phyloP scores from a whole-genome alignment of 30 jellyfish, hydroid and myxozoan species.

The Catostylus mosaicus region DNA sequence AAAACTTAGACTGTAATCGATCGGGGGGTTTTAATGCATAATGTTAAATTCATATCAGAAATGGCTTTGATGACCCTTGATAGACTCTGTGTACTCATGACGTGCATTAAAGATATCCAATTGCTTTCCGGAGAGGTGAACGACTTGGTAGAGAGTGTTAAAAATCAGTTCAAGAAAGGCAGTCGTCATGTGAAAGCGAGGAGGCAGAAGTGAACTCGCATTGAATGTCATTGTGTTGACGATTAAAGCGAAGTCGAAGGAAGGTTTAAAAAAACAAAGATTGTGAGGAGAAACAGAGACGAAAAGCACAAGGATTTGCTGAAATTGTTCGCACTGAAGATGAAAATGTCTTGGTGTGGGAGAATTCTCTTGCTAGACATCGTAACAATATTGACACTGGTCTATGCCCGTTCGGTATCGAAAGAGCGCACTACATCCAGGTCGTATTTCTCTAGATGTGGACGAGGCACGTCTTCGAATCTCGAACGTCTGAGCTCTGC shows the following conservation, averaged over 20 bases:
- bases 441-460: conserved; percentile 63
- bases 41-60: background rate
- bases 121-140: conserved; percentile 75
- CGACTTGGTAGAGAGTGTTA: conserved; percentile 44
- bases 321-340: background rate
- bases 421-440: conserved; percentile 57
- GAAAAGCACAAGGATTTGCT: background rate
- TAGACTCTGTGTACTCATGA: conserved; percentile 67
- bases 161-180: background rate
- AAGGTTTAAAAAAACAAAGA: background rate
- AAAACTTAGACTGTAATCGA: too few relatives aligned
- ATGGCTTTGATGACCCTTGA: conserved; percentile 49
- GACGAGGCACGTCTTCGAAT: conserved; percentile 67
- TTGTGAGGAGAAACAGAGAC: background rate
- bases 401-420: conserved; percentile 30
- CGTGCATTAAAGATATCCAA: conserved; percentile 64
- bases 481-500: conserved; percentile 70
- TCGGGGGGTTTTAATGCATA: background rate
- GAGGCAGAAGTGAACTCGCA: background rate
- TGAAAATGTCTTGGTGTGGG: background rate
- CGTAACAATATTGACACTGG: conserved; percentile 3
- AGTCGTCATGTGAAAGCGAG: conserved; percentile 14
- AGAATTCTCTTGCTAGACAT: background rate
- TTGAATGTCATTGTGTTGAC: background rate
- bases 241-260: background rate